These are phyloP conservation scores for Noctua fimbriata DNA, from an alignment of 2,888 invertebrate genomes.

Conservation along the genomic window DNA sequence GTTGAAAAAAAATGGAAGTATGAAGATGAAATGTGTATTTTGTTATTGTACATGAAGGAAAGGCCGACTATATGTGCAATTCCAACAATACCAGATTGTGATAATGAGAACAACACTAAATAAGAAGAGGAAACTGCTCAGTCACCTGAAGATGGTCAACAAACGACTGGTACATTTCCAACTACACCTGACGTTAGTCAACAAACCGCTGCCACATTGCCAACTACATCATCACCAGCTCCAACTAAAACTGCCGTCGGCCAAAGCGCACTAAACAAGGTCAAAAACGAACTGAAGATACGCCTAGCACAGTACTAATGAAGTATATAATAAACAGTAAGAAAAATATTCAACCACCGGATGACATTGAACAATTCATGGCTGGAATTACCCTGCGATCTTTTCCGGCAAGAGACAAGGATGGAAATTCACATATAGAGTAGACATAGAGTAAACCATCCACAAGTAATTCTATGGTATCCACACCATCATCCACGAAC, in stretches of 20 bases:
- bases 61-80: constrained; percentile 17
- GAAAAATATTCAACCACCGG: constrained; percentile 42
- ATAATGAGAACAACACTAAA: not conserved
- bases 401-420: constrained; percentile 56
- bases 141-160: constrained; percentile 54
- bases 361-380: constrained; percentile 56
- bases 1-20: constrained; percentile 58
- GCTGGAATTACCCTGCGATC: constrained; percentile 44
- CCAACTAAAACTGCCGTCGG: constrained; percentile 39
- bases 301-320: constrained; percentile 47
- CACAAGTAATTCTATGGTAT: constrained; percentile 24
- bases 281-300: constrained; percentile 38
- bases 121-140: constrained; percentile 46
- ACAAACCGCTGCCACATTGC: constrained; percentile 40
- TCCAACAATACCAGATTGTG: not conserved
- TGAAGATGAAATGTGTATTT: constrained; percentile 60
- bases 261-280: constrained; percentile 46
- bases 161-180: constrained; percentile 49
- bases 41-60: constrained; percentile 59
- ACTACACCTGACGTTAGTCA: constrained; percentile 44
- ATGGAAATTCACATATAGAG: constrained; percentile 63
- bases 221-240: constrained; percentile 51
- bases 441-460: too few species aligned
- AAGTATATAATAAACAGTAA: constrained; percentile 56
- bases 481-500: constrained; percentile 45